Conservation (phyloP, 2,797 vertebrate species). For the Emys orbicularis region DNA sequence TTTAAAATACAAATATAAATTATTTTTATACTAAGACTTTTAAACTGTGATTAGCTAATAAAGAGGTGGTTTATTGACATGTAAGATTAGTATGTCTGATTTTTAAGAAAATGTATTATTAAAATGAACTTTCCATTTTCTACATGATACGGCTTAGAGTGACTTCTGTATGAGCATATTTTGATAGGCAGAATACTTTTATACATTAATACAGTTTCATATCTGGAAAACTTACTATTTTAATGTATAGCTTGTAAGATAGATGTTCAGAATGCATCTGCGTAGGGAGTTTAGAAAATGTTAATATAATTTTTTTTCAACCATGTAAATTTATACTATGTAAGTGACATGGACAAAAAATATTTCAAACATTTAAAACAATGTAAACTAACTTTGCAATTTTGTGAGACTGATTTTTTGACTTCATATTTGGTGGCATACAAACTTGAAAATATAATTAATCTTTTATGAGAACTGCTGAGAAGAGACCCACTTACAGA, state of each 20-base stretch:
- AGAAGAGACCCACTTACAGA: slow-evolving; percentile 39
- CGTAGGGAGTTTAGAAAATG: not conserved
- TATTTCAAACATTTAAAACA: slow-evolving; percentile 3
- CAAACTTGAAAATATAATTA: not conserved
- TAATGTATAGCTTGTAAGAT: not conserved
- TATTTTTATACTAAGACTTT: slow-evolving; percentile 7
- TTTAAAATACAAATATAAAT: slow-evolving; percentile 34
- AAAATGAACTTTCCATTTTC: not conserved
- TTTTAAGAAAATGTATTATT: slow-evolving; percentile 28
- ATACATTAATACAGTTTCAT: not conserved
- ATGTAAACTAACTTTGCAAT: not conserved
- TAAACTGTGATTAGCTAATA: slow-evolving; percentile 24
- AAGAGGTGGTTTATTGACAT: slow-evolving; percentile 19
- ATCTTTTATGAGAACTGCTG: not conserved
- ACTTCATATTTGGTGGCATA: slow-evolving; percentile 13
- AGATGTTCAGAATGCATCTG: not conserved
- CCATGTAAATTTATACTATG: no score
- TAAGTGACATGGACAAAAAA: not conserved
- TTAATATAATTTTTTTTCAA: not conserved
- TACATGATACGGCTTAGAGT: not conserved
- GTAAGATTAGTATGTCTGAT: not conserved
- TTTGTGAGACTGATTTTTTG: not conserved
- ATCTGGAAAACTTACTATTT: not conserved
- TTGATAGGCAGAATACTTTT: not conserved
- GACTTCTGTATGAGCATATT: not conserved